Evolutionary conservation across 2,888 invertebrate species (phyloP).

Genomic region (Nysson spinosus): DNA sequence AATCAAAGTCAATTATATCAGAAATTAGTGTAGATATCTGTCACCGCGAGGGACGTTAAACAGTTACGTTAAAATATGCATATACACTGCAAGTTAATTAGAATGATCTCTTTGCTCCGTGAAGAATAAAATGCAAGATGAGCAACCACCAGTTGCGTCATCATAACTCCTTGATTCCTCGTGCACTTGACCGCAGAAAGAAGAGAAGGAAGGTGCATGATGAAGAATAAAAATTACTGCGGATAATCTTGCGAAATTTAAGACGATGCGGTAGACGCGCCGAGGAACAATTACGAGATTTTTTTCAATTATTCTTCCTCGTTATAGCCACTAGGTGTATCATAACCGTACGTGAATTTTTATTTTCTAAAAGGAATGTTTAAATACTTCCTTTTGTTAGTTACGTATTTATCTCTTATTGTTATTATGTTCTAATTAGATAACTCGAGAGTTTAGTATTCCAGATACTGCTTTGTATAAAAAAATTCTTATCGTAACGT

Average conservation of each 20-base stretch:
- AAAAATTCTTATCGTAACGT: too few relatives aligned
- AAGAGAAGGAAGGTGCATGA: constrained; percentile 31
- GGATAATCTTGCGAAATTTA: constrained; percentile 47
- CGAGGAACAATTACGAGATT: constrained; percentile 3
- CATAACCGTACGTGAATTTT: background rate
- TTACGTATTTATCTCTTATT: background rate
- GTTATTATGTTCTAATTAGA: background rate
- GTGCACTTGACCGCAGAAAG: constrained; percentile 40
- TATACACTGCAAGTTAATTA: too few relatives aligned
- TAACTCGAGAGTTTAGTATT: too few relatives aligned
- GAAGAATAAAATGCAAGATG: constrained; percentile 18
- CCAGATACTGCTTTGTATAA: too few relatives aligned
- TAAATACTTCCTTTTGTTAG: background rate
- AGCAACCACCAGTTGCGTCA: constrained; percentile 27
- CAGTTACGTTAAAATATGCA: too few relatives aligned
- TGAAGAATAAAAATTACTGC: constrained; percentile 27
- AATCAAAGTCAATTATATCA: too few relatives aligned
- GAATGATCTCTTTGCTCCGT: constrained; percentile 11
- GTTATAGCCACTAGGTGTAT: background rate
- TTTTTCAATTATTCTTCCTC: background rate
- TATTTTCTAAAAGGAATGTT: background rate
- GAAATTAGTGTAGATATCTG: too few relatives aligned
- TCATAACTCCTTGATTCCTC: constrained; percentile 10
- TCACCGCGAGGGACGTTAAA: too few relatives aligned
- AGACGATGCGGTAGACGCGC: constrained; percentile 27